Evolutionary conservation across 2,888 invertebrate genomes (phyloP).

Genomic region (Uloborus plumipes): DNA sequence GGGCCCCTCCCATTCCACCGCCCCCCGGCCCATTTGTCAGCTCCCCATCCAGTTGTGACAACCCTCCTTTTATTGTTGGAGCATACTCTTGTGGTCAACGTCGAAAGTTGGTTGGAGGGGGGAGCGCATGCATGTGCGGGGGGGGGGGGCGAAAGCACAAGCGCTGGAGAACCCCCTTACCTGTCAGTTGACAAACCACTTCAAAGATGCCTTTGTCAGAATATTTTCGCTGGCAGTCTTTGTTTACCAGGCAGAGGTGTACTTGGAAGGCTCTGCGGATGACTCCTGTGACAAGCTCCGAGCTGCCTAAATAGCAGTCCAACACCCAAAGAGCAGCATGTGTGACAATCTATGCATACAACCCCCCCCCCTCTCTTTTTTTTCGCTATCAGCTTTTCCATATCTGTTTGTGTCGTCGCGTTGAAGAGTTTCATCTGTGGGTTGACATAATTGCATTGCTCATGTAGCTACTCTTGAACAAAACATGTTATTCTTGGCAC

Average conservation of each 20-base stretch:
- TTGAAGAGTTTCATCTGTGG: slow-evolving; percentile 41
- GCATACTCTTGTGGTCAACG: slow-evolving; percentile 64
- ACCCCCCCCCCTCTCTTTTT: slow-evolving; percentile 3
- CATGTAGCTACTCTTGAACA: no score
- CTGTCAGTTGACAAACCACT: slow-evolving; percentile 58
- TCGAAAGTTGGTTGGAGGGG: slow-evolving; percentile 21
- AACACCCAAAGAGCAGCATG: slow-evolving; percentile 33
- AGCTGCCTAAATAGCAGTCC: slow-evolving; percentile 52
- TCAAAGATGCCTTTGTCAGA: slow-evolving; percentile 59
- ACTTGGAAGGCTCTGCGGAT: slow-evolving; percentile 19
- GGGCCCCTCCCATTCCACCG: slow-evolving; percentile 48
- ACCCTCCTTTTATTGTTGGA: slow-evolving; percentile 53
- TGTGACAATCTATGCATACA: slow-evolving; percentile 55
- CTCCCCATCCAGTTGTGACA: slow-evolving; percentile 57
- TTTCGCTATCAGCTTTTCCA: slow-evolving; percentile 1
- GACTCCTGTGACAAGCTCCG: slow-evolving; percentile 42
- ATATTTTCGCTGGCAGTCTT: slow-evolving; percentile 54
- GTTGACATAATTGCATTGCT: slow-evolving; percentile 56
- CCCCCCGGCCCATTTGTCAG: slow-evolving; percentile 38
- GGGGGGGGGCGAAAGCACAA: no score
- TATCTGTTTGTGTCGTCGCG: not conserved
- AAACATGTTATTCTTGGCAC: no score
- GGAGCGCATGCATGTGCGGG: slow-evolving; percentile 1
- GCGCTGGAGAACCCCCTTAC: slow-evolving; percentile 35
- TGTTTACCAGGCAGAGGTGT: slow-evolving; percentile 45